Base-by-base conservation (phyloP, 2,888 invertebrate genomes). In the Drosophila tanythrix region DNA sequence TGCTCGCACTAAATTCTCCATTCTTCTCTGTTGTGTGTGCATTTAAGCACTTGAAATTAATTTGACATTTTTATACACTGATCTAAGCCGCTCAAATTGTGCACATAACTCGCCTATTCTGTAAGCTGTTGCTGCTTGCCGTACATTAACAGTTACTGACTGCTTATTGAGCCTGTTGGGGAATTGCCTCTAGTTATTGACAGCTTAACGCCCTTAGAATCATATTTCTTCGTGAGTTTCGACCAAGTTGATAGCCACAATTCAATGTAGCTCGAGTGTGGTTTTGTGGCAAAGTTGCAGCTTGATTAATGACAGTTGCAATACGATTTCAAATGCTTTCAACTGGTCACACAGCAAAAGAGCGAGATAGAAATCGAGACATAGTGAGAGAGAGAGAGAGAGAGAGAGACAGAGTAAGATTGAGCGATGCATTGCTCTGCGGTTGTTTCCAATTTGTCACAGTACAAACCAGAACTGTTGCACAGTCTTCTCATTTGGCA, bases 271-370 rank as follows among this genome's bases (percentile, higher is more conserved):
- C 48, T 74, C 40, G 56, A 73, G 56, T 79, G 69, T 52, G 75
- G 79, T 67, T 70, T 58, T 71, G 69, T 40, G 71, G 75, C 63
- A 67, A 74, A 75, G 71, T 86, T 83, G 80, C 78, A 73, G 51
- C 72, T 77, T 84, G 87, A 84, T 83, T 82, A 84, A 84, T 84
- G 88, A 73, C 69, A 62, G 74, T 74, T 70, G 73, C 75, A 74
- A 80, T 71, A 70, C 70, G 61, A 82, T 82, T 83, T 80, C 78
- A 83, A 78, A 82, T 83, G 80, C 66, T 69, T 69, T 36, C 67
- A 43, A 56, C 59, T 64, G 35, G 62, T 53, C 59, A 48, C 43
- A 43, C 43, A 55, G 21, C 18, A 46, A 53, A 27, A 52, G 50
- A 64, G 43, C 43, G 53, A 35, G 31, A 38, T 33, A 25, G 11